Conservation (phyloP, 2,797 vertebrate species). For the Cyclura pinguis region DNA sequence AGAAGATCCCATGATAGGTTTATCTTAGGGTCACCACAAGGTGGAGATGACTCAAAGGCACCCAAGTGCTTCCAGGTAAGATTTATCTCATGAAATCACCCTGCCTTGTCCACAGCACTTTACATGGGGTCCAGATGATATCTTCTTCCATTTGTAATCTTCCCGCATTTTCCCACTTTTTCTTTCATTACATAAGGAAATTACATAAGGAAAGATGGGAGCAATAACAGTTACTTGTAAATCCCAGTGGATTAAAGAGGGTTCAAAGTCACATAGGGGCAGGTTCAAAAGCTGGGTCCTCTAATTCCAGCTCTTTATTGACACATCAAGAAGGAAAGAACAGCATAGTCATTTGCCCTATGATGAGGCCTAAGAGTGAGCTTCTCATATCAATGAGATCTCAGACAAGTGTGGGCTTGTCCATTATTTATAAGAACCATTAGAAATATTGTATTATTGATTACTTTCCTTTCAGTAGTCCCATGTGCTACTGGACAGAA, state of each 20-base stretch:
- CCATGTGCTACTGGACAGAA: neutral
- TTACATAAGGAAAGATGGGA: too few species aligned
- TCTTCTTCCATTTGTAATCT: too few species aligned
- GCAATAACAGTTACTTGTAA: neutral
- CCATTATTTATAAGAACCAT: fast-evolving
- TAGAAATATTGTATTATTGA: conserved; percentile 37
- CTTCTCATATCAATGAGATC: conserved; percentile 21
- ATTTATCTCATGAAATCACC: too few species aligned
- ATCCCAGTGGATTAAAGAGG: neutral
- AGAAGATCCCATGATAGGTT: too few species aligned
- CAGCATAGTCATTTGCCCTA: conserved; percentile 14
- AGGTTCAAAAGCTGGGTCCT: neutral
- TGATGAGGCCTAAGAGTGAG: neutral
- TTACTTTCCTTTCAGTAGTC: conserved; percentile 10
- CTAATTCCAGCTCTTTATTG: neutral
- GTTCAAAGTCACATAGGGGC: neutral
- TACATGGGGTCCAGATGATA: too few species aligned
- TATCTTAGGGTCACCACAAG: too few species aligned
- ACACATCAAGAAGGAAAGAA: neutral
- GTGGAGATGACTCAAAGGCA: neutral
- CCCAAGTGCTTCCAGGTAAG: neutral
- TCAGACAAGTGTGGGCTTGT: neutral
- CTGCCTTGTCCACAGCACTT: too few species aligned
- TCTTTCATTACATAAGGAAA: too few species aligned
- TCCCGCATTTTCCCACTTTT: too few species aligned